phyloP scores from a whole-genome alignment of 2,888 invertebrate species.

The Criorhina ranunculi region DNA sequence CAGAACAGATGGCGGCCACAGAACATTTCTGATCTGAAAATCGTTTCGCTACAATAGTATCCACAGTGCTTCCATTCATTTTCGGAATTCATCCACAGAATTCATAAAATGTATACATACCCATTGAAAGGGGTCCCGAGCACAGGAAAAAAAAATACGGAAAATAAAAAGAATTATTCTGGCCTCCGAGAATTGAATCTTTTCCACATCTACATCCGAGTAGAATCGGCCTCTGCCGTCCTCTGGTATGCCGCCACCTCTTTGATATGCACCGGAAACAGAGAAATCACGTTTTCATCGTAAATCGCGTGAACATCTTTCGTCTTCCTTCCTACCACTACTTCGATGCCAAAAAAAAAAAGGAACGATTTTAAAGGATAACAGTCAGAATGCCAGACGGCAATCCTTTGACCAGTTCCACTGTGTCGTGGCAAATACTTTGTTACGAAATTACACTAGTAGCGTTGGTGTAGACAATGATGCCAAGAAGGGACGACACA shows the following conservation, averaged over 20 bases:
- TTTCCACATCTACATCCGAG: conserved; percentile 39
- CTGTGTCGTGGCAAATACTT: conserved; percentile 50
- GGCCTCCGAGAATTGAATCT: conserved; percentile 68
- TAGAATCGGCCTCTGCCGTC: not conserved
- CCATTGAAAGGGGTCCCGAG: conserved; percentile 4
- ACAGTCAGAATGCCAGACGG: conserved; percentile 49
- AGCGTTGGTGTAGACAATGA: conserved; percentile 10
- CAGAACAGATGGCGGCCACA: conserved; percentile 70
- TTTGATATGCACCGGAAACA: conserved; percentile 56
- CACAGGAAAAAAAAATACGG: not conserved
- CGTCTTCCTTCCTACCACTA: conserved; percentile 8
- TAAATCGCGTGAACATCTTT: conserved; percentile 78
- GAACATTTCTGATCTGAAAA: conserved; percentile 61
- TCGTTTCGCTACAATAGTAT: conserved; percentile 53
- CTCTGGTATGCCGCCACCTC: conserved; percentile 44
- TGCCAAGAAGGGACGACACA: not conserved
- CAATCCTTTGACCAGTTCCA: conserved; percentile 63
- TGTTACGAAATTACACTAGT: conserved; percentile 24
- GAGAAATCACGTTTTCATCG: conserved; percentile 79
- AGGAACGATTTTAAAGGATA: conserved; percentile 47
- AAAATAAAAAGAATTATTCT: conserved; percentile 6
- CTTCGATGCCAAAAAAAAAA: conserved; percentile 24
- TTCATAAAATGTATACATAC: conserved; percentile 59
- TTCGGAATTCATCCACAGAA: conserved; percentile 62
- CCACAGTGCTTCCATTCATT: conserved; percentile 48